Percentiles rank a stretch among this genome's conserved stretches.
These are phyloP conservation scores for Poecilia wingei DNA, from an alignment of 2,797 vertebrate genomes.

Conservation along the genomic window DNA sequence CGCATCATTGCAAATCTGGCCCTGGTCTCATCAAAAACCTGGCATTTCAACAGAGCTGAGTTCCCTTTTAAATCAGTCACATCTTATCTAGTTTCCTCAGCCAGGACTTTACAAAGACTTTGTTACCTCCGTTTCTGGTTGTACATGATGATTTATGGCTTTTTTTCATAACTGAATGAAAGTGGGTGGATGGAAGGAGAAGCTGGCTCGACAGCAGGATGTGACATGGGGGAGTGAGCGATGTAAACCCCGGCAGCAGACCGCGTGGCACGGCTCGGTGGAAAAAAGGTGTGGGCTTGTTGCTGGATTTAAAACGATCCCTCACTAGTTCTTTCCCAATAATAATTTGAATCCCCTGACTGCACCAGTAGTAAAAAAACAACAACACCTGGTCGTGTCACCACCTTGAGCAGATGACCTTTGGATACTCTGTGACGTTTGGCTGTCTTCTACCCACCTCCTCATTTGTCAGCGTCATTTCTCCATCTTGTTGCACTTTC, in stretches of 20 bases:
- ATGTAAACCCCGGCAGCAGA: background rate
- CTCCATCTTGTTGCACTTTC: background rate
- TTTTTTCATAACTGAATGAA: background rate
- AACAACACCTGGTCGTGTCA: background rate
- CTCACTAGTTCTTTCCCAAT: background rate
- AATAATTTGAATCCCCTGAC: background rate
- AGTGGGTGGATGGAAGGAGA: constrained; percentile 3
- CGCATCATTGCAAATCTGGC: too few species aligned
- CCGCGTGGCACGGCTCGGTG: background rate
- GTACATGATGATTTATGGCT: background rate
- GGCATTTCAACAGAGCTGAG: background rate
- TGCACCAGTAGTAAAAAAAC: too few species aligned
- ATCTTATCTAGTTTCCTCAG: background rate
- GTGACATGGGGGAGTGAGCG: constrained; percentile 8
- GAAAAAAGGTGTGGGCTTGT: constrained; percentile 3
- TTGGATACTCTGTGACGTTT: background rate
- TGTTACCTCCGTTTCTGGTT: background rate
- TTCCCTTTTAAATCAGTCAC: background rate
- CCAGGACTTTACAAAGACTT: background rate
- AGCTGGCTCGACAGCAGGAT: constrained; percentile 2
- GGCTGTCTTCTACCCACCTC: background rate
- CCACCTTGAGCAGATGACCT: background rate
- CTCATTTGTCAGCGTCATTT: background rate
- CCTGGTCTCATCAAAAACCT: background rate
- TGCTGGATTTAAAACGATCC: background rate